Percentiles rank a stretch among this genome's conserved stretches.
phyloP scores from a whole-genome alignment of 64 coral and sea anemone species.

The Porites lutea region DNA sequence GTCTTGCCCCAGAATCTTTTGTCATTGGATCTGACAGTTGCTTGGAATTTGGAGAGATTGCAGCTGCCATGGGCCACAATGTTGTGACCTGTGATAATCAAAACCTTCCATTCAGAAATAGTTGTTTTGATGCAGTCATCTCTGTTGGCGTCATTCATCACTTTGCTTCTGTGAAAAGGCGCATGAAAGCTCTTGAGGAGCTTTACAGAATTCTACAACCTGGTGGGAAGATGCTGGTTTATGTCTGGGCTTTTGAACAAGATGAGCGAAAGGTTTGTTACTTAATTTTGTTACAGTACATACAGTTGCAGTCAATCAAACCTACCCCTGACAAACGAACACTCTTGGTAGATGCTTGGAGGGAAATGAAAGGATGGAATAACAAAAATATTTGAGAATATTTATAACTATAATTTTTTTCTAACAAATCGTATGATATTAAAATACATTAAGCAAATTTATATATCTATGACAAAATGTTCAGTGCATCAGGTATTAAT shows the following conservation, averaged over 20 bases:
- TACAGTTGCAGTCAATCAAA: neutral
- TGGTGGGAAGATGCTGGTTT: constrained; percentile 92
- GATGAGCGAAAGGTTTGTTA: constrained; percentile 84
- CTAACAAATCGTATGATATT: too few relatives aligned
- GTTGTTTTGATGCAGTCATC: constrained; percentile 90
- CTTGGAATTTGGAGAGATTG: constrained; percentile 79
- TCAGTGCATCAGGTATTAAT: too few relatives aligned
- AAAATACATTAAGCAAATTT: too few relatives aligned
- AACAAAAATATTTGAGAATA: too few relatives aligned
- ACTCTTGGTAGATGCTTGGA: too few relatives aligned
- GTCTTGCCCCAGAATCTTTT: constrained; percentile 65
- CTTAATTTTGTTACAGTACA: neutral
- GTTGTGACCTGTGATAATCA: constrained; percentile 88
- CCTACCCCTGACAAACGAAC: too few relatives aligned
- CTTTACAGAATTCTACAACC: constrained; percentile 80
- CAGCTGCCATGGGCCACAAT: constrained; percentile 72
- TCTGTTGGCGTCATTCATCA: constrained; percentile 99
- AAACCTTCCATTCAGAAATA: constrained; percentile 76
- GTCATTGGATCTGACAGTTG: constrained; percentile 81
- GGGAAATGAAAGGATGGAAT: too few relatives aligned
- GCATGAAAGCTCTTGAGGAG: constrained; percentile 81
- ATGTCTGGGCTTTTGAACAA: constrained; percentile 97
- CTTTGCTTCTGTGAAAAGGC: constrained; percentile 84
- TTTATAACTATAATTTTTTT: too few relatives aligned
- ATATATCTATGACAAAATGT: too few relatives aligned